Base-by-base conservation (phyloP, 2,888 invertebrate species). In the Xestia ashworthii region DNA sequence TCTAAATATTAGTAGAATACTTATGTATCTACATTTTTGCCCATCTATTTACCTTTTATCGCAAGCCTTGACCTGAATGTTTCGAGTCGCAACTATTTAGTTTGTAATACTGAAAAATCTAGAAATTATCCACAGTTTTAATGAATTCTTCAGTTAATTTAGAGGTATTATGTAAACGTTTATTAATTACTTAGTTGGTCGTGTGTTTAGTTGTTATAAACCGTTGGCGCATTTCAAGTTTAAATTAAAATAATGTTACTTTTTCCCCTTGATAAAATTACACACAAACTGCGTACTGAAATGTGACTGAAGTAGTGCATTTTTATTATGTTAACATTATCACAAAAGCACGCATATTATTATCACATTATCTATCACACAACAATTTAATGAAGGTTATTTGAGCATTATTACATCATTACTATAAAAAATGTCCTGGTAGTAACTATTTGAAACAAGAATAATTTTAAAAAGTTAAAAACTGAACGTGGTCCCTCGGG, bases 21-120 rank as follows among this genome's bases (percentile, higher is more conserved):
- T 65, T 81, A 74, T 55, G 14, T 53, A 53, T 19, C 6, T 46
- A 58, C 14, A 44, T 14, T 32, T 16, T 58, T 32, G 5, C 4
- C 16, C 44, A 53, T 64, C 4, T 58, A 55, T 53, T 74, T 74
- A 46, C 38, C 11, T 65, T 22, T 67, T 25, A 41, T 65, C 11
- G 32, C 32, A 48, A 68, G n/a, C 60, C 78, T 66, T 83, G 83
- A 68, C n/a, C 58, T 38, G 38, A 53, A 65, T 80, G 69, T 68
- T 65, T 65, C 41, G n/a, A 80, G 41, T 65, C 32, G 48, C 48
- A 32, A 50, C 5, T 68, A 19, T 58, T 58, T 46, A 48, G 53
- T 84, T 65, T 41, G 58, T 53, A 65, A 71, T 32, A 19, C 38
- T 64, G 38, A 68, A 78, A 66, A 79, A 65, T 69, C 62, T 68